Conservation (phyloP, 1,140 invertebrate species). For the Mylabris phalerata region DNA sequence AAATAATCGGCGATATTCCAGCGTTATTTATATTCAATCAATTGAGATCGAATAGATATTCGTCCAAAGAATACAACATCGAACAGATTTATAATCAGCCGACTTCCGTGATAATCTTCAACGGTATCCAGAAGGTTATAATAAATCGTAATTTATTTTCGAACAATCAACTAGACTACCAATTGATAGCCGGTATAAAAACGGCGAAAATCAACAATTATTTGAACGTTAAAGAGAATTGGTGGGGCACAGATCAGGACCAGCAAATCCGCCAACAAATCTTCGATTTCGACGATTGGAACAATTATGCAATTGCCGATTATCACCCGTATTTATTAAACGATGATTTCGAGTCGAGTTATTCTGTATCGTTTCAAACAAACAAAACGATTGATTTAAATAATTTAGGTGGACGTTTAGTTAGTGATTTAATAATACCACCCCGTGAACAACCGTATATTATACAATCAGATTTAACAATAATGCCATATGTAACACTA, state of each 20-base stretch:
- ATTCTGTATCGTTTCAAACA: constrained; percentile 61
- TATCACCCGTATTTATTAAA: constrained; percentile 82
- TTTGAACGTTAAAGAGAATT: constrained; percentile 88
- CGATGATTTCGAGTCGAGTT: constrained; percentile 64
- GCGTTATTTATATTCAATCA: constrained; percentile 76
- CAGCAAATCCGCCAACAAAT: constrained; percentile 73
- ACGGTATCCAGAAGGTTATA: constrained; percentile 90
- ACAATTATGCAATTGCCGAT: constrained; percentile 88
- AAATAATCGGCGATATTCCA: constrained; percentile 77
- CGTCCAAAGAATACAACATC: background rate
- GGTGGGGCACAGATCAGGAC: constrained; percentile 83
- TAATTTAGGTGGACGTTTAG: constrained; percentile 77
- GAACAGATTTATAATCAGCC: constrained; percentile 48
- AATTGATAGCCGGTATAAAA: constrained; percentile 84
- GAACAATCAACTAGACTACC: constrained; percentile 84
- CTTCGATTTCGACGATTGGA: constrained; percentile 99
- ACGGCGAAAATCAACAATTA: constrained; percentile 82
- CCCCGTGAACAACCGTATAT: constrained; percentile 67
- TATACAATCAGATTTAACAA: constrained; percentile 86
- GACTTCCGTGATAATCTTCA: constrained; percentile 82
- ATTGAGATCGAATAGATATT: constrained; percentile 64
- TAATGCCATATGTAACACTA: constrained; percentile 88
- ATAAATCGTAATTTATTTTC: constrained; percentile 86
- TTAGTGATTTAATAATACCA: constrained; percentile 63
- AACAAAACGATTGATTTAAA: constrained; percentile 53